Percentiles rank a stretch among this genome's conserved stretches.
Evolutionary conservation across 2,888 invertebrate species (phyloP).

Genomic region (Philereme transversata): DNA sequence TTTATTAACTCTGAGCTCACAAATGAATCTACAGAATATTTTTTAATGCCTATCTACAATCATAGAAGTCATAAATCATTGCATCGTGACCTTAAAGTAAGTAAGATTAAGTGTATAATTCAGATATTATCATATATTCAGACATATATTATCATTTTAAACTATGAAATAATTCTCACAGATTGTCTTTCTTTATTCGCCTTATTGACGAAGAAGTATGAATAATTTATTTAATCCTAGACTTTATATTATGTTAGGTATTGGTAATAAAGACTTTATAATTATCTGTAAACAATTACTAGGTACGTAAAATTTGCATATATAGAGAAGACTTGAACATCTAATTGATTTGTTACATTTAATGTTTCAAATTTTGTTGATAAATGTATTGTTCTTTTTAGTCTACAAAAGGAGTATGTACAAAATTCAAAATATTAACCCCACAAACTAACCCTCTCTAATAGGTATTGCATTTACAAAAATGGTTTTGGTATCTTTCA

Average conservation of each 20-base stretch:
- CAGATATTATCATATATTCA: conserved; percentile 55
- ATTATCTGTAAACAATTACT: not conserved
- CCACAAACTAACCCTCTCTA: too few relatives aligned
- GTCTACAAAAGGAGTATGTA: too few relatives aligned
- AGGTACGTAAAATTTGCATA: not conserved
- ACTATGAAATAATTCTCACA: conserved; percentile 83
- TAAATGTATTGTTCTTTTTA: too few relatives aligned
- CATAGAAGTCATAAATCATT: conserved; percentile 57
- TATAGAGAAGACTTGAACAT: not conserved
- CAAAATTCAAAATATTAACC: too few relatives aligned
- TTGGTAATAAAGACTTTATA: conserved; percentile 1
- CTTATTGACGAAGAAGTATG: conserved; percentile 67
- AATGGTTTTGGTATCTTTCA: too few relatives aligned
- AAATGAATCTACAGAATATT: conserved; percentile 40
- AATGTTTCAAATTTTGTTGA: too few relatives aligned
- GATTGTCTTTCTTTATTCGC: conserved; percentile 84
- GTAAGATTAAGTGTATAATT: conserved; percentile 39
- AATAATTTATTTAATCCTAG: conserved; percentile 10
- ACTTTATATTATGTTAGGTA: conserved; percentile 4
- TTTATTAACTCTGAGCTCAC: not conserved
- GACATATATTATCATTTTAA: conserved; percentile 79
- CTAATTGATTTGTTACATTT: too few relatives aligned
- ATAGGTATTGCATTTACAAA: too few relatives aligned
- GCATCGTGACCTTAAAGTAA: conserved; percentile 47
- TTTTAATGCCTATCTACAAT: conserved; percentile 53